Conservation (phyloP, 2,797 vertebrate genomes). For the Lacerta viridis region DNA sequence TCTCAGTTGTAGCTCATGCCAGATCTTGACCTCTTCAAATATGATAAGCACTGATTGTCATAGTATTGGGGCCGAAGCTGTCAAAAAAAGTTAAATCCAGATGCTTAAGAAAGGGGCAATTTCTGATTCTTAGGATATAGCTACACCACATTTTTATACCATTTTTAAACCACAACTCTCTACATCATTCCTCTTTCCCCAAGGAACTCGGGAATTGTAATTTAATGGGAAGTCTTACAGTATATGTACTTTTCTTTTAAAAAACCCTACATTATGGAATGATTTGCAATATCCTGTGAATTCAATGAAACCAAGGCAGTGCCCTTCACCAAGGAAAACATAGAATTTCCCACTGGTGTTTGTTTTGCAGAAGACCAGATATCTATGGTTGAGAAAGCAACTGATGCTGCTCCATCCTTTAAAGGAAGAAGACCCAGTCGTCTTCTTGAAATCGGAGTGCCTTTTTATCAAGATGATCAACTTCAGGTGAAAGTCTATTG, state of each 20-base stretch:
- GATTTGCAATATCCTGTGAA: neutral
- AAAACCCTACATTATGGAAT: neutral
- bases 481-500: slow-evolving; percentile 96
- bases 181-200: neutral
- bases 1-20: neutral
- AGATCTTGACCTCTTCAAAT: neutral
- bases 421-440: slow-evolving; percentile 83
- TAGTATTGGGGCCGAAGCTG: neutral
- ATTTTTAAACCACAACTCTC: neutral
- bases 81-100: neutral
- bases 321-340: neutral
- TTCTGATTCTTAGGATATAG: neutral
- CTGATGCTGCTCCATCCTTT: slow-evolving; percentile 74
- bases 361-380: slow-evolving; percentile 77
- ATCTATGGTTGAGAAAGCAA: slow-evolving; percentile 62
- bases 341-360: slow-evolving; percentile 19
- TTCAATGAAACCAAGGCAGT: neutral
- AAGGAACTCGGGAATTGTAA: neutral
- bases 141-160: neutral
- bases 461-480: slow-evolving; percentile 92
- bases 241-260: neutral
- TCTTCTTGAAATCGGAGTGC: slow-evolving; percentile 90
- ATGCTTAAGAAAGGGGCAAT: neutral
- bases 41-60: neutral
- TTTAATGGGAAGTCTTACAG: neutral